Evolutionary conservation across 1,140 invertebrate genomes (phyloP).

Genomic region (Drosophila kepulauana): DNA sequence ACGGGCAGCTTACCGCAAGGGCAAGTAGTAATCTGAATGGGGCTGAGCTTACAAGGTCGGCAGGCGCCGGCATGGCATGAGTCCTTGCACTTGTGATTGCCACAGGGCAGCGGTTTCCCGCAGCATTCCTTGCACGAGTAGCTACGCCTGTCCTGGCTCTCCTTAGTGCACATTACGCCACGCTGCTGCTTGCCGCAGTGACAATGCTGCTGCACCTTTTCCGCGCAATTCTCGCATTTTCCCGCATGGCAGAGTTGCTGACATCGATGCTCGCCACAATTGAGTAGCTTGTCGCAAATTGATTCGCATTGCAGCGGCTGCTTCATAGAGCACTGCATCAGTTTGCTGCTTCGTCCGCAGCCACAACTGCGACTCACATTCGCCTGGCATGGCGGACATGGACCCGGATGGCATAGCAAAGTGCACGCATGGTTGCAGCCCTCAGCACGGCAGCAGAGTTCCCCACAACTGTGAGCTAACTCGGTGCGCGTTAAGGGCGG

Average conservation of each 20-base stretch:
- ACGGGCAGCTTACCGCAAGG: slow-evolving; percentile 92
- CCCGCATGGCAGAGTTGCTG: slow-evolving; percentile 91
- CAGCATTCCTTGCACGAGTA: slow-evolving; percentile 90
- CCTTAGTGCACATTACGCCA: slow-evolving; percentile 86
- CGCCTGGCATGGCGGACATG: slow-evolving; percentile 92
- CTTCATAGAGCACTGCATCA: slow-evolving; percentile 90
- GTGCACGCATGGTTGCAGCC: slow-evolving; percentile 94
- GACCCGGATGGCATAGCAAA: slow-evolving; percentile 95
- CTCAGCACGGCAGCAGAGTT: slow-evolving; percentile 90
- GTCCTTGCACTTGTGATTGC: slow-evolving; percentile 91
- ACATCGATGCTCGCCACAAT: slow-evolving; percentile 92
- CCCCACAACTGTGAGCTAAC: slow-evolving; percentile 95
- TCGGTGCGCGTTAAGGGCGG: slow-evolving; percentile 91
- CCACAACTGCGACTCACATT: slow-evolving; percentile 89
- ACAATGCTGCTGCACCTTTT: slow-evolving; percentile 86
- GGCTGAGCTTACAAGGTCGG: slow-evolving; percentile 87
- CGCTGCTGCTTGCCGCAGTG: slow-evolving; percentile 84
- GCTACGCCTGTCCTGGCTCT: slow-evolving; percentile 78
- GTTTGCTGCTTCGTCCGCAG: slow-evolving; percentile 89
- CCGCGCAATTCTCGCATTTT: slow-evolving; percentile 89
- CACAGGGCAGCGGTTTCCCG: slow-evolving; percentile 89
- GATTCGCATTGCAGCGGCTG: slow-evolving; percentile 90
- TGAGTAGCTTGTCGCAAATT: slow-evolving; percentile 89
- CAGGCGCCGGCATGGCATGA: slow-evolving; percentile 91
- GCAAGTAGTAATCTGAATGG: slow-evolving; percentile 90